These are phyloP conservation scores for Typhlichthys subterraneus DNA, from an alignment of 2,797 vertebrate species.

Conservation along the genomic window DNA sequence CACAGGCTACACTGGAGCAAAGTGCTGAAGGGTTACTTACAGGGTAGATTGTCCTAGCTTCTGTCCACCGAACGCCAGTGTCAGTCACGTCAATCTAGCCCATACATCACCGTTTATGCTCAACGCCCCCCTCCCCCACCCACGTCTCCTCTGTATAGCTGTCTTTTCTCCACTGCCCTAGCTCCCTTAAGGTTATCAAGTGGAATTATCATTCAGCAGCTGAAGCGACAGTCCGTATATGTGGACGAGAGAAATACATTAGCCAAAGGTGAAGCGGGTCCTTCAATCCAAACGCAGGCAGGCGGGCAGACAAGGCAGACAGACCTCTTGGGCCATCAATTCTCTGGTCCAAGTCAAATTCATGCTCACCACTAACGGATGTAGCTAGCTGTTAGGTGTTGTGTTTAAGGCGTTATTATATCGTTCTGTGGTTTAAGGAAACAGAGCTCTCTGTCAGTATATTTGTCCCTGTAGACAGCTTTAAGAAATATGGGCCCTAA, in stretches of 20 bases:
- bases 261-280: conserved; percentile 22
- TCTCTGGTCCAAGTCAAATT: conserved; percentile 19
- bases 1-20: conserved; percentile 1
- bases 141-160: background rate
- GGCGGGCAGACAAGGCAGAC: conserved; percentile 1
- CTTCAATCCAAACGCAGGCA: conserved; percentile 29
- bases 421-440: too few species aligned
- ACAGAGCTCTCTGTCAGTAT: conserved; percentile 1
- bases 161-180: conserved; percentile 12
- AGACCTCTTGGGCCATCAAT: conserved; percentile 26
- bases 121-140: background rate
- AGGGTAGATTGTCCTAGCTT: conserved; percentile 13
- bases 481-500: conserved; percentile 2
- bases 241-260: conserved; percentile 26
- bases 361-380: conserved; percentile 2
- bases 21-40: conserved; percentile 23
- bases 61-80: conserved; percentile 15
- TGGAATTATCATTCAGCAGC: conserved; percentile 34
- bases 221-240: conserved; percentile 18
- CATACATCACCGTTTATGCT: background rate
- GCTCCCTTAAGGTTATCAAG: conserved; percentile 11
- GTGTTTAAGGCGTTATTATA: too few species aligned
- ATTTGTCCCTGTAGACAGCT: conserved; percentile 23
- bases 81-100: conserved; percentile 5
- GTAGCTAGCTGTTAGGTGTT: conserved; percentile 6